Base-by-base conservation (phyloP, 2,113 vertebrate species). In the Haplotaxodon microlepis region DNA sequence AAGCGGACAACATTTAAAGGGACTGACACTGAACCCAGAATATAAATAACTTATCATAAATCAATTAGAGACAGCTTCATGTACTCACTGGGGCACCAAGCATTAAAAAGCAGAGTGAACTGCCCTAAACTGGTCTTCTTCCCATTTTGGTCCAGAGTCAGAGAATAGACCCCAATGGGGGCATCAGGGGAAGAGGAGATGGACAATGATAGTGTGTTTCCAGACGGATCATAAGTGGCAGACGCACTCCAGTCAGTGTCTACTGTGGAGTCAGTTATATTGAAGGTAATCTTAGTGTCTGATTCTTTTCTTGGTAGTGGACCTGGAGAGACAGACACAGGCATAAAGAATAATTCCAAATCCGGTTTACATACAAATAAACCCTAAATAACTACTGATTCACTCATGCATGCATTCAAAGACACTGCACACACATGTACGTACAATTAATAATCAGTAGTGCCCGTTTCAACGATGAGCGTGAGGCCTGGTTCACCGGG, bases 31-130 rank as follows among this genome's bases (percentile, higher is more conserved):
- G 24, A 84, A 11, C 8, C 16, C 14, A 61, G 24, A 17, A 11
- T 13, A 76, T 40, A 73, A 76, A 66, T 36, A 47, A 29, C 8
- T 59, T 5, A 59, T 19, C 19, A 21, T 57, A 56, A 24, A 59
- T 21, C 13, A 76, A 3, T 8, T 10, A 4, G 7, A 78, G 10
- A 50, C 4, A 53, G 50, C 11, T 47, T 27, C 5, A 53, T 36
- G 16, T 24, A 95, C 95, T 95, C 88, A 99, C 98, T 95, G 93
- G 96, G 93, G 81, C 97, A 97, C 98, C 98, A 99, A 36, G 97
- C 82, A 1, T 99, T 99, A 86, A 98, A 99, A 86, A 99, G 98
- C 90, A 98, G 89, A 5, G 88, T 5, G 42, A 98, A 98, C 34
- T 97, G 82, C 16, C 97, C 97, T 2, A 98, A 92, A 12, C 21